A percentile compares a stretch with the other conserved stretches of the same genome.
Conservation (phyloP, 2,888 invertebrate species). For the Nysson spinosus region DNA sequence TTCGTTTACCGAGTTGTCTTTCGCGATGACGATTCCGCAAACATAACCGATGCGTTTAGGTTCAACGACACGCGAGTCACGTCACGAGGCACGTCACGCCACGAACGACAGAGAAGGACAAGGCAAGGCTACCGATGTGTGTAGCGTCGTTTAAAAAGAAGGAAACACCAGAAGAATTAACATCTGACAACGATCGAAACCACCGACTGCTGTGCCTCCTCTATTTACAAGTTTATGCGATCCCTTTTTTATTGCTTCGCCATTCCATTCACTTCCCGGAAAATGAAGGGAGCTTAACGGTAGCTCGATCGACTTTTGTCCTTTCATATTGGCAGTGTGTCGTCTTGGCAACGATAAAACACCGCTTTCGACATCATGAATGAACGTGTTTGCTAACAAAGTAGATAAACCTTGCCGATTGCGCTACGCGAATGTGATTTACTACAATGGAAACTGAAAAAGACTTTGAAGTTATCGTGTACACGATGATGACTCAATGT, state of each 20-base stretch:
- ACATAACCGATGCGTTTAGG: conserved; percentile 48
- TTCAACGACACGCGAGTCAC: conserved; percentile 51
- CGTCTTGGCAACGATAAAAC: not conserved
- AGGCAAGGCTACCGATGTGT: not conserved
- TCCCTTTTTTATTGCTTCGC: not conserved
- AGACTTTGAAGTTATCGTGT: no score
- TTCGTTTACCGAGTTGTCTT: conserved; percentile 4
- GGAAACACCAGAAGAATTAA: not conserved
- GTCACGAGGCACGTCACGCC: conserved; percentile 35
- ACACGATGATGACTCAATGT: no score
- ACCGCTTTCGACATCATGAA: not conserved
- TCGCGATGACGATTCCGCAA: conserved; percentile 43
- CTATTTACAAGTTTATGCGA: conserved; percentile 10
- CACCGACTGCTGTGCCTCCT: not conserved
- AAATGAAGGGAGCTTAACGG: not conserved
- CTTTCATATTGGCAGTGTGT: not conserved
- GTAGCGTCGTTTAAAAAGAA: not conserved
- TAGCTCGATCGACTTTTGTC: conserved; percentile 3
- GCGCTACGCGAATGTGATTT: no score
- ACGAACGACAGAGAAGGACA: conserved; percentile 19
- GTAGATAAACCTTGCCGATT: no score
- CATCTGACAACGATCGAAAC: not conserved
- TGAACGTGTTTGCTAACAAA: no score
- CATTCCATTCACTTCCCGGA: not conserved
- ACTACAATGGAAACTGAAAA: no score